Percentiles rank a stretch among this genome's conserved stretches.
These are phyloP conservation scores for Zygothrica quintamaculata DNA, from an alignment of 2,888 invertebrate species.

Conservation along the genomic window DNA sequence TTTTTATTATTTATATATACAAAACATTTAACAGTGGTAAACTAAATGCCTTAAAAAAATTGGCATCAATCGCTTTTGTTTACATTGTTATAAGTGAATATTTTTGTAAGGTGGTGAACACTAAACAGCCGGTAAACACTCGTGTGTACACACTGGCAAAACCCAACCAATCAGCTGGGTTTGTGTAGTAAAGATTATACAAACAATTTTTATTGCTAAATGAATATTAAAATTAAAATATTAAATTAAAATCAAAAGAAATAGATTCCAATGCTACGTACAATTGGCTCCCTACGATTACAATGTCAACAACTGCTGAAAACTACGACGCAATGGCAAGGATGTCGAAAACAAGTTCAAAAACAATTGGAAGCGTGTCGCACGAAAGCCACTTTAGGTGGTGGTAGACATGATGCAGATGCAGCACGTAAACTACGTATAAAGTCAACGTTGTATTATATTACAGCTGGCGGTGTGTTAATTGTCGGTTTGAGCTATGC, in stretches of 20 bases:
- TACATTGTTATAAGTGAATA: too few species aligned
- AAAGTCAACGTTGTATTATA: conserved; percentile 87
- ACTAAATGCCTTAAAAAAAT: not conserved
- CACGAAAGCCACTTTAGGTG: conserved; percentile 34
- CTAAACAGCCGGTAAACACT: conserved; percentile 19
- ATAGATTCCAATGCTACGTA: conserved; percentile 54
- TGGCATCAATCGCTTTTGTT: not conserved
- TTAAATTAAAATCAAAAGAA: not conserved
- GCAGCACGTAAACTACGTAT: conserved; percentile 70
- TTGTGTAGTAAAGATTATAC: conserved; percentile 56
- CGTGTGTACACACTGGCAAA: conserved; percentile 52
- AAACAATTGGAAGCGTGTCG: conserved; percentile 25
- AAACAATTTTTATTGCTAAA: conserved; percentile 52
- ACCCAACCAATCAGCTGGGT: conserved; percentile 41
- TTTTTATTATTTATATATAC: not conserved
- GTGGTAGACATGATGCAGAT: conserved; percentile 28
- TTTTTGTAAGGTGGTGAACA: conserved; percentile 13
- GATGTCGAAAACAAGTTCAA: conserved; percentile 17
- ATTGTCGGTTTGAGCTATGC: conserved; percentile 96
- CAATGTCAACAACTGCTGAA: conserved; percentile 62
- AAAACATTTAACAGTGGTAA: too few species aligned
- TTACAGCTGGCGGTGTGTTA: conserved; percentile 91
- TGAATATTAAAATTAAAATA: conserved; percentile 31
- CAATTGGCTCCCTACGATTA: conserved; percentile 52
- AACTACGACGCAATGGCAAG: conserved; percentile 16